A percentile compares a stretch with the other conserved stretches of the same genome.
Conservation (phyloP, 1,140 invertebrate species). For the Piezodorus guildinii region DNA sequence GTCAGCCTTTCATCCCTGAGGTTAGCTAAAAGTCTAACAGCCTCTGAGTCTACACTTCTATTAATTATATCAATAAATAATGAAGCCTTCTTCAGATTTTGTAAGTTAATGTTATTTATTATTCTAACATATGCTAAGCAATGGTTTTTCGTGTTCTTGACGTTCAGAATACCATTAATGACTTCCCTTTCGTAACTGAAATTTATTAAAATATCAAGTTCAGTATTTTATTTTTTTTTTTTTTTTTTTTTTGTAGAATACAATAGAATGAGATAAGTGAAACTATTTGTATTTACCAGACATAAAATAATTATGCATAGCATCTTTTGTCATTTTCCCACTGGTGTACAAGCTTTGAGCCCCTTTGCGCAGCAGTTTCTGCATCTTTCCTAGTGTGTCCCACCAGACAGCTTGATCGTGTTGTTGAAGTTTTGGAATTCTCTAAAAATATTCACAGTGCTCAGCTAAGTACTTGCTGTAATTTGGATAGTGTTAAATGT, state of each 20-base stretch:
- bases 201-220: constrained; percentile 28
- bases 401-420: constrained; percentile 95
- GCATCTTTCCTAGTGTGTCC: constrained; percentile 91
- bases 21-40: constrained; percentile 77
- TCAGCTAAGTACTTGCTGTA: too few relatives aligned
- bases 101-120: constrained; percentile 95
- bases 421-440: constrained; percentile 87
- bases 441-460: constrained; percentile 39
- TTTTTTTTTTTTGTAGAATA: too few relatives aligned
- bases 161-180: constrained; percentile 86
- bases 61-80: constrained; percentile 92
- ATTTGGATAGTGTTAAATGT: too few relatives aligned
- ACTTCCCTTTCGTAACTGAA: constrained; percentile 95
- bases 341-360: constrained; percentile 69
- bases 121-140: constrained; percentile 90
- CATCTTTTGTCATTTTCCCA: constrained; percentile 81
- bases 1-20: constrained; percentile 78
- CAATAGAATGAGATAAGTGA: too few relatives aligned
- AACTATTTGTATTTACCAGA: constrained; percentile 54
- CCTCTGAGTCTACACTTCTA: constrained; percentile 84
- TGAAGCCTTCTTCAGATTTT: constrained; percentile 84
- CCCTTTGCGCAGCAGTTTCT: constrained; percentile 85
- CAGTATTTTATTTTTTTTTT: background rate
- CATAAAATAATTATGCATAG: constrained; percentile 98
- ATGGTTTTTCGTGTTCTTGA: constrained; percentile 91